phyloP scores from a whole-genome alignment of 2,113 vertebrate genomes.

The Pogonocichla stellata region DNA sequence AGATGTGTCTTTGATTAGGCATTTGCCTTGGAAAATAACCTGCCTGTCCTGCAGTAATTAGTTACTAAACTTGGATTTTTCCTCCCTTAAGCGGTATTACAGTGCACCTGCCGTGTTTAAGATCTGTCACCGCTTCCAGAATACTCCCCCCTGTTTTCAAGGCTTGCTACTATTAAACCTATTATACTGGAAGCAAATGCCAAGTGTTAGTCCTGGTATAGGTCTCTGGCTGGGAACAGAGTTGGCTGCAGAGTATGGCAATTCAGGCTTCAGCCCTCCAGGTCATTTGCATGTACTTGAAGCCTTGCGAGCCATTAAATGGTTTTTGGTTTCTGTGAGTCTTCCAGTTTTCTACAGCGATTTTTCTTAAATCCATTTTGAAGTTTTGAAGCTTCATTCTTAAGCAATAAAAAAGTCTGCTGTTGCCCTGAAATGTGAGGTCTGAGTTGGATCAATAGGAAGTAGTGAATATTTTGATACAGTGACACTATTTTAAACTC shows the following conservation, averaged over 20 bases:
- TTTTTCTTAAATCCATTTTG: background rate
- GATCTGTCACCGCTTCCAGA: background rate
- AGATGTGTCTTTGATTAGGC: background rate
- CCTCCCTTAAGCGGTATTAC: background rate
- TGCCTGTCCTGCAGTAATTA: background rate
- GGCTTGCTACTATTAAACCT: background rate
- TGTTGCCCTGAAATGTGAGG: background rate
- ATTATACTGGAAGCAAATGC: background rate
- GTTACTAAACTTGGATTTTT: background rate
- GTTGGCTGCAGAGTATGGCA: background rate
- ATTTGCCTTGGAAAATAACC: background rate
- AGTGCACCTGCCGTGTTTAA: slow-evolving; percentile 60
- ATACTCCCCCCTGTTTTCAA: background rate
- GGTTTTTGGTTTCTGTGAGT: background rate
- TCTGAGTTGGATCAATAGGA: background rate
- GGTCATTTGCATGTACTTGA: background rate
- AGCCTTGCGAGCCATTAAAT: background rate
- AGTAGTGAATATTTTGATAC: background rate
- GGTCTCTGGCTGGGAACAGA: background rate
- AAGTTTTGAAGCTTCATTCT: background rate
- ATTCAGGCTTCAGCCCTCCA: background rate
- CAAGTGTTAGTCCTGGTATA: background rate
- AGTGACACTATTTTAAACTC: background rate
- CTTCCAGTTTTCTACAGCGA: background rate
- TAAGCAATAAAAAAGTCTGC: background rate